Percentiles rank a stretch among this genome's conserved stretches.
phyloP scores from a whole-genome alignment of 1,140 invertebrate genomes.

The Hypsibius dujardini region DNA sequence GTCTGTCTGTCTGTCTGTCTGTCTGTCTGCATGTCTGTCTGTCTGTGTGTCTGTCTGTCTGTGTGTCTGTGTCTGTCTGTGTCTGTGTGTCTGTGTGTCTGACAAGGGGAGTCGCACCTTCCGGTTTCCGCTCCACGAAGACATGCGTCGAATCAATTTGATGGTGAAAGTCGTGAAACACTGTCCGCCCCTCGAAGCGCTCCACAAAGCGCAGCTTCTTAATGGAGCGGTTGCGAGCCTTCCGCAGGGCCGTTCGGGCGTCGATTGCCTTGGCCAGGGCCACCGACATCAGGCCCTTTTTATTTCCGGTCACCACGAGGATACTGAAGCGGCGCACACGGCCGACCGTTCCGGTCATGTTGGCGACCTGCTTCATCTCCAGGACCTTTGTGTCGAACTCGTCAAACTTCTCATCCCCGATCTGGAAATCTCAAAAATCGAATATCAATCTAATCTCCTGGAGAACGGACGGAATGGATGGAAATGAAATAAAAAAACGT shows the following conservation, averaged over 20 bases:
- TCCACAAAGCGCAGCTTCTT: slow-evolving; percentile 66
- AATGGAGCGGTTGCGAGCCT: slow-evolving; percentile 64
- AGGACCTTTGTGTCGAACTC: slow-evolving; percentile 71
- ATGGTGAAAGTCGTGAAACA: slow-evolving; percentile 73
- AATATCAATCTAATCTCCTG: slow-evolving; percentile 17
- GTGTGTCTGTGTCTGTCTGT: too few relatives aligned
- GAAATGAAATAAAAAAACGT: slow-evolving; percentile 15
- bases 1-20: too few relatives aligned
- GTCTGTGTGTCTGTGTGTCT: too few relatives aligned
- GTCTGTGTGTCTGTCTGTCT: too few relatives aligned
- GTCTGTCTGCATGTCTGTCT: too few relatives aligned
- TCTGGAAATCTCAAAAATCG: slow-evolving; percentile 17
- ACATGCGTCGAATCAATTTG: slow-evolving; percentile 70
- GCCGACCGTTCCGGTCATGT: slow-evolving; percentile 70
- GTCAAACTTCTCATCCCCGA: slow-evolving; percentile 48
- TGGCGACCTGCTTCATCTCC: slow-evolving; percentile 54
- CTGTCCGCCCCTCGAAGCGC: slow-evolving; percentile 63
- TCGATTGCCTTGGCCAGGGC: slow-evolving; percentile 50
- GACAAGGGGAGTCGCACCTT: too few relatives aligned
- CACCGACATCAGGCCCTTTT: slow-evolving; percentile 60
- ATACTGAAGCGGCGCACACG: slow-evolving; percentile 46
- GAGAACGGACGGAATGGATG: slow-evolving; percentile 14
- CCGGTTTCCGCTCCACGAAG: slow-evolving; percentile 61
- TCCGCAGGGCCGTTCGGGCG: slow-evolving; percentile 43
- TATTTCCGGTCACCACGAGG: slow-evolving; percentile 68